These are phyloP conservation scores for Sylvietta virens DNA, from an alignment of 2,113 vertebrate genomes.

Conservation along the genomic window DNA sequence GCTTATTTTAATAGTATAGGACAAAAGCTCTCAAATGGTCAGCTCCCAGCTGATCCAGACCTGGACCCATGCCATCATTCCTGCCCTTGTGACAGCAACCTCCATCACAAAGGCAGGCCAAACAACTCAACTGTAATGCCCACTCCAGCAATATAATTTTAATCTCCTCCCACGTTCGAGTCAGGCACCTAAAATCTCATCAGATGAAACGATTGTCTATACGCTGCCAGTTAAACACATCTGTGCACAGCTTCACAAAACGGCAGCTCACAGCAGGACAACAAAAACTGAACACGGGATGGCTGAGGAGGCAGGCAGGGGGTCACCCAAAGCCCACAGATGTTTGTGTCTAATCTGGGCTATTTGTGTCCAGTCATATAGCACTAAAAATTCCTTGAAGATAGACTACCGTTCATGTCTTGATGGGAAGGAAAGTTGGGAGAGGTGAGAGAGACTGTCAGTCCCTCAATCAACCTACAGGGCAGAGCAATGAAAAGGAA, in stretches of 20 bases:
- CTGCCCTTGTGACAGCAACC: neutral
- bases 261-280: neutral
- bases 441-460: neutral
- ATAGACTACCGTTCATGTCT: neutral
- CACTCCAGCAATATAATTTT: neutral
- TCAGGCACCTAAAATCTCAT: neutral
- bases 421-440: neutral
- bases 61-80: neutral
- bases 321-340: neutral
- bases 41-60: neutral
- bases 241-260: neutral
- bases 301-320: neutral
- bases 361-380: neutral
- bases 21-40: neutral
- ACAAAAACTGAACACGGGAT: neutral
- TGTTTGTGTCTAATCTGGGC: neutral
- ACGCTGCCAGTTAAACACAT: neutral
- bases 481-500: neutral
- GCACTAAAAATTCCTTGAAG: neutral
- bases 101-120: neutral
- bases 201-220: neutral
- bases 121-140: neutral
- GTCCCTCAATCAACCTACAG: neutral
- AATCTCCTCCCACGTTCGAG: fast-evolving
- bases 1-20: neutral